Base-by-base conservation (phyloP, 92 coral and sea anemone genomes). In the Meandrina meandrites region DNA sequence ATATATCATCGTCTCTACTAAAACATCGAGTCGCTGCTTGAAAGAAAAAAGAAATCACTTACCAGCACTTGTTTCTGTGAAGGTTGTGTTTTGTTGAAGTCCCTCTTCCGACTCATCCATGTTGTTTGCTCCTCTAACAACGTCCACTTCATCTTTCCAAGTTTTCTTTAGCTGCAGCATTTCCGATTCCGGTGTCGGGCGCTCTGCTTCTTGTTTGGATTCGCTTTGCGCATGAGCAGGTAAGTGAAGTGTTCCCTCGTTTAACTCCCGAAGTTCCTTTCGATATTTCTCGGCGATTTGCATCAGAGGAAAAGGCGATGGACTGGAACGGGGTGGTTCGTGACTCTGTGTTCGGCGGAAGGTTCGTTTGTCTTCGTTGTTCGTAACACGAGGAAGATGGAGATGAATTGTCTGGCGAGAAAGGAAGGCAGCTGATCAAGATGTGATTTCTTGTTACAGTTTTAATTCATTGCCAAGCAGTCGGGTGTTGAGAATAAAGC, bases 251-350 rank as follows among this genome's bases (percentile, higher is more conserved):
- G 70, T 76, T 53, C 57, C 64, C 57, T 87, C 75, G 45, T 88
- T 81, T 67, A 82, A 81, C 42, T 82, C 90, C 79, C 86, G 88
- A 28, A 85, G 84, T 78, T 94, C 94, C 27, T 83, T 81, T 36
- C 93, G 73, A 89, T 93, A 94, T 64, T 94, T 94, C 78, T 94
- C 96, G 13, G 96, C 94, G 30, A 94, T 84, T 57, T 92, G 91
- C 76, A 91, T 89, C 70, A 93, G 75, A 30, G 93, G 93, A 64
- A 89, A 91, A 11, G 85, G 80, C 10, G 92, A 54, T 4, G 81
- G 82, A 51, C 58, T 72, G 16, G 89, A 78, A 31, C 73, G 64
- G 14, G 86, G 80, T 57, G 91, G 84, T 18, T 86, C 81, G 15
- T 78, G 56, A 35, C 88, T 86, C 57, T 86, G 54, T 37, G 74